Evolutionary conservation across 2,797 vertebrate genomes (phyloP).

Genomic region (Glossophaga mutica): DNA sequence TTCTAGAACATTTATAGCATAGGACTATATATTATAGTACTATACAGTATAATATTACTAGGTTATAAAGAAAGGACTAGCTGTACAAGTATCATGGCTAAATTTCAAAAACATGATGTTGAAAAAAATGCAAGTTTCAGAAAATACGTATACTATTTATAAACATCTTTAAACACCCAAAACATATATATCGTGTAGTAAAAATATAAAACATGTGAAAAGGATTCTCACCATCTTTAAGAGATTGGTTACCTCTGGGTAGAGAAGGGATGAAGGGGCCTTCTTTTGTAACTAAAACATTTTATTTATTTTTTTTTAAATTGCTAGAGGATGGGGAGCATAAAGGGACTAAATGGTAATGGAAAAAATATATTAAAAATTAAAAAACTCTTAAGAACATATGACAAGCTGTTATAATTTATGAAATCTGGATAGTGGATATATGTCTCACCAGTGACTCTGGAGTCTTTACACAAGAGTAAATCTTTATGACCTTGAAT

Average conservation of each 20-base stretch:
- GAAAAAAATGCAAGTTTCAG: not conserved
- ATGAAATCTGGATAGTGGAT: not conserved
- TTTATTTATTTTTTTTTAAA: not conserved
- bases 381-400: not conserved
- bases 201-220: not conserved
- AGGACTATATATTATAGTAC: not conserved
- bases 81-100: not conserved
- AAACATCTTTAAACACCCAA: not conserved
- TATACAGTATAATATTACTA: not conserved
- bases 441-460: not conserved
- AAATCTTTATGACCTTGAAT: not conserved
- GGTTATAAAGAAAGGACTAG: not conserved
- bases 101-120: not conserved
- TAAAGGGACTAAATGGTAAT: too few relatives aligned
- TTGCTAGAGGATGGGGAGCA: too few relatives aligned
- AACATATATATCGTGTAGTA: not conserved
- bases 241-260: not conserved
- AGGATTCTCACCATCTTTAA: not conserved
- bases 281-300: constrained; percentile 6
- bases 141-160: not conserved
- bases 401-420: not conserved
- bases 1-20: not conserved
- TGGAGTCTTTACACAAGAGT: not conserved
- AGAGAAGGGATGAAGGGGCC: not conserved
- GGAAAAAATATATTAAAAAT: not conserved